Base-by-base conservation (phyloP, 2,888 invertebrate species). In the Embidobia sp. region DNA sequence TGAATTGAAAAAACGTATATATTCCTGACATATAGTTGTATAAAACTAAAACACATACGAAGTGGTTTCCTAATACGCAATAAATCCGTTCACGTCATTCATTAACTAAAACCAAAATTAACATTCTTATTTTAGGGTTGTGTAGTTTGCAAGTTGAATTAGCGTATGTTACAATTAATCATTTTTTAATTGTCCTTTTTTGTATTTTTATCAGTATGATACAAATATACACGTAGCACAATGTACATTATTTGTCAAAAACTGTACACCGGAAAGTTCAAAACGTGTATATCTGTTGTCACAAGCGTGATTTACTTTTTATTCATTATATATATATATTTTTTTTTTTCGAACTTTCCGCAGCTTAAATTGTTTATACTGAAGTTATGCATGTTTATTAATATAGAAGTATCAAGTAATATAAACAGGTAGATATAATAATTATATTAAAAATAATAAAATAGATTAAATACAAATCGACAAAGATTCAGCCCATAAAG, bases 391-490 rank as follows among this genome's bases (percentile, higher is more conserved):
- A 57, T 64, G 51, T 69, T 66, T 48, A 77, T 79, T 75, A 67
- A 77, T 81, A 75, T 73, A 80, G 72, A 83, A 79, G 82, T 83
- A 82, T 81, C 81, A 84, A 83, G 80, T 80, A 84, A 72, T n/a
- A 63, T 64, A 76, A 70, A 55, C 57, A 22, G 31, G 37, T 72
- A 75, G 35, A 15, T 70, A 80, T 75, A 67, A 72, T 79, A 80
- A 80, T 78, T 79, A 80, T 83, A 86, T 84, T 85, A 87, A 77
- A 83, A 86, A 85, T 87, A 84, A 82, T 86, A 88, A 88, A 88
- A 87, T 87, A 85, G 86, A 85, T 87, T 85, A 86, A 86, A 88
- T 88, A 88, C 82, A 88, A 87, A 86, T 80, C 79, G 84, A 86
- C 83, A 81, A 84, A 82, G 57, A 67, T 76, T 64, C 44, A 64